Conservation (phyloP, 2,888 invertebrate species). For the Notodromas monacha region DNA sequence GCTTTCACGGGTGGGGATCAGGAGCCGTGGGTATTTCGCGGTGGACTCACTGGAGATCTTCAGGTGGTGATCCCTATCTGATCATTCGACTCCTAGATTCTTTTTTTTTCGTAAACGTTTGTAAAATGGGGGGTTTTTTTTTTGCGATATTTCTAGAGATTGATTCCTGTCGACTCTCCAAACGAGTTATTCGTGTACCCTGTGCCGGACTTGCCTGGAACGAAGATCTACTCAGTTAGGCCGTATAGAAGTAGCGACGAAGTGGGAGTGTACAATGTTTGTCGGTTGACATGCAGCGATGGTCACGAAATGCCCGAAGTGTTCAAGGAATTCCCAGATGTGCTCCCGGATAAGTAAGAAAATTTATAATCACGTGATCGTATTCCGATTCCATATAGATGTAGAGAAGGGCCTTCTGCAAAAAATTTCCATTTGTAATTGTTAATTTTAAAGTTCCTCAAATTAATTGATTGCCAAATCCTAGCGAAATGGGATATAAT, state of each 20-base stretch:
- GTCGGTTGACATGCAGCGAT: conserved; percentile 36
- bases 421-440: no score
- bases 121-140: conserved; percentile 6
- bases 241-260: conserved; percentile 37
- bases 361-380: no score
- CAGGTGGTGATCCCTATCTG: conserved; percentile 22
- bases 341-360: conserved; percentile 30
- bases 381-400: no score
- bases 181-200: conserved; percentile 56
- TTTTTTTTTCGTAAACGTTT: no score
- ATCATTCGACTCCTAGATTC: neutral
- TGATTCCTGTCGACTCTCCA: conserved; percentile 64
- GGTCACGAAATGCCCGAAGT: conserved; percentile 20
- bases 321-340: conserved; percentile 24
- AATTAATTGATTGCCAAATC: no score
- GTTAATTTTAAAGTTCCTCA: no score
- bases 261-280: conserved; percentile 34
- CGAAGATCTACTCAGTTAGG: conserved; percentile 36
- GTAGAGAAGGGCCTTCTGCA: no score
- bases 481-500: no score
- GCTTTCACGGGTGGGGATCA: conserved; percentile 87
- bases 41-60: conserved; percentile 63
- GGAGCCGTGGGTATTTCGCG: conserved; percentile 89
- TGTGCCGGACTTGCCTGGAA: conserved; percentile 40
- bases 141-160: conserved; percentile 26